Evolutionary conservation across 2,888 invertebrate genomes (phyloP).

Genomic region (Trichogramma dendrolimi): DNA sequence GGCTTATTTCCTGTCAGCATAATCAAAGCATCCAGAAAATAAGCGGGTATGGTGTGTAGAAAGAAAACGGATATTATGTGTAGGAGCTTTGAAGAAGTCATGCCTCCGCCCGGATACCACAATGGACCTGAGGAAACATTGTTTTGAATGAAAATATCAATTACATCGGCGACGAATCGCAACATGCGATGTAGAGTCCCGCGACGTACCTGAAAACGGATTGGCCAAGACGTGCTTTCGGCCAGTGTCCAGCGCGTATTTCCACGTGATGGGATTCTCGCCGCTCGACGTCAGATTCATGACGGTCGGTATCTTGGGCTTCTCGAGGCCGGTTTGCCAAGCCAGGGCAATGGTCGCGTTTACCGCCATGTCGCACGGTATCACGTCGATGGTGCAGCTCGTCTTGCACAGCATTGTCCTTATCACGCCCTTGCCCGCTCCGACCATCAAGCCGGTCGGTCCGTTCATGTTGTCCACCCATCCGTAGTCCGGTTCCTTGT

Average conservation of each 20-base stretch:
- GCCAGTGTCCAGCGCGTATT: constrained; percentile 69
- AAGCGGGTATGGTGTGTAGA: constrained; percentile 74
- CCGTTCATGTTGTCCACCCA: constrained; percentile 92
- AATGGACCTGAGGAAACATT: constrained; percentile 37
- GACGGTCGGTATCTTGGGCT: constrained; percentile 56
- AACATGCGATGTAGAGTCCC: not conserved
- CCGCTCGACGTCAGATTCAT: constrained; percentile 76
- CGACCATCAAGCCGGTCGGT: constrained; percentile 78
- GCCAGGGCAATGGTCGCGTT: constrained; percentile 75
- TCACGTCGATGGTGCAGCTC: constrained; percentile 61
- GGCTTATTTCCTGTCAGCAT: constrained; percentile 67
- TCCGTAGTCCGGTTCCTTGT: constrained; percentile 74
- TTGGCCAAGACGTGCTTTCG: constrained; percentile 58
- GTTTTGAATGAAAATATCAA: not conserved
- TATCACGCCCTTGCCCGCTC: constrained; percentile 79
- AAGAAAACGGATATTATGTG: constrained; percentile 67
- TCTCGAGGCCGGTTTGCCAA: constrained; percentile 59
- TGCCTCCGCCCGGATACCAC: constrained; percentile 61
- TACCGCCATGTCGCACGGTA: constrained; percentile 76
- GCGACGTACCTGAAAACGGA: constrained; percentile 53
- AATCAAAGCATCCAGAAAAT: constrained; percentile 68
- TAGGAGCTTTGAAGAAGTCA: constrained; percentile 64
- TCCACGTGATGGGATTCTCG: constrained; percentile 81
- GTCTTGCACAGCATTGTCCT: constrained; percentile 76
- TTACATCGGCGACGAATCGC: not conserved